These are phyloP conservation scores for Drosophila persimilis DNA, from an alignment of 1,140 invertebrate genomes.

Conservation along the genomic window DNA sequence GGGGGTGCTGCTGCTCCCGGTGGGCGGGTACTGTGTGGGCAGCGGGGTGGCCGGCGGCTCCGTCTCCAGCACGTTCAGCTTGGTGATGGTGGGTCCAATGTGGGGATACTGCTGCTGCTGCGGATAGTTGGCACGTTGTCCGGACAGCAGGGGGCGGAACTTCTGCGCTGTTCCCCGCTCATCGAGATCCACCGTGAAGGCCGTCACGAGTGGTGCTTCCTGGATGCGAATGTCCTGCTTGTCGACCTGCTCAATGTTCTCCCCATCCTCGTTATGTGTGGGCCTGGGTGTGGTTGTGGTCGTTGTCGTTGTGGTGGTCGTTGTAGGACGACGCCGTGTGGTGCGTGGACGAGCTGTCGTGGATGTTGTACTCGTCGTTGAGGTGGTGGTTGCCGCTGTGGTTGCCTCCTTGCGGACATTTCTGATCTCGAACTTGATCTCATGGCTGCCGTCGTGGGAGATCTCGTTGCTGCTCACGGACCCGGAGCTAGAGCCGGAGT, in stretches of 20 bases:
- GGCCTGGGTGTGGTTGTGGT: slow-evolving; percentile 85
- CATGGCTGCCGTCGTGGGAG: slow-evolving; percentile 60
- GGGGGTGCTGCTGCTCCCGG: slow-evolving; percentile 44
- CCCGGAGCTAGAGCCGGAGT: slow-evolving; percentile 35
- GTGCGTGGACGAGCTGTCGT: slow-evolving; percentile 82
- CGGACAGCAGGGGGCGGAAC: slow-evolving; percentile 87
- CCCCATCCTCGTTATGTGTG: slow-evolving; percentile 86
- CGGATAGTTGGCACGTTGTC: slow-evolving; percentile 58
- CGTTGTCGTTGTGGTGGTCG: slow-evolving; percentile 83
- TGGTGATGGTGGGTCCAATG: slow-evolving; percentile 75
- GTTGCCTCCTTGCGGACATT: slow-evolving; percentile 49
- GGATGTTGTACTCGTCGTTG: slow-evolving; percentile 81
- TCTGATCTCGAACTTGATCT: slow-evolving; percentile 81
- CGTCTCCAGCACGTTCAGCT: slow-evolving; percentile 70
- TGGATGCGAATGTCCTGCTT: slow-evolving; percentile 91
- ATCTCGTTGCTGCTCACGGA: slow-evolving; percentile 74
- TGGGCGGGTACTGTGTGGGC: slow-evolving; percentile 63
- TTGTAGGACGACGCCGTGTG: slow-evolving; percentile 85
- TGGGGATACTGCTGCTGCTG: slow-evolving; percentile 42
- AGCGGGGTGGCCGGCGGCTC: slow-evolving; percentile 52
- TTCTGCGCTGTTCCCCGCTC: slow-evolving; percentile 89
- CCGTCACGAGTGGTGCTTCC: slow-evolving; percentile 90
- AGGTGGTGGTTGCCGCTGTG: slow-evolving; percentile 53
- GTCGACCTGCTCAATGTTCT: slow-evolving; percentile 86
- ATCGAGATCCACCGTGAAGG: slow-evolving; percentile 92